phyloP scores from a whole-genome alignment of 2,888 invertebrate species.

The Orthosia gothica region DNA sequence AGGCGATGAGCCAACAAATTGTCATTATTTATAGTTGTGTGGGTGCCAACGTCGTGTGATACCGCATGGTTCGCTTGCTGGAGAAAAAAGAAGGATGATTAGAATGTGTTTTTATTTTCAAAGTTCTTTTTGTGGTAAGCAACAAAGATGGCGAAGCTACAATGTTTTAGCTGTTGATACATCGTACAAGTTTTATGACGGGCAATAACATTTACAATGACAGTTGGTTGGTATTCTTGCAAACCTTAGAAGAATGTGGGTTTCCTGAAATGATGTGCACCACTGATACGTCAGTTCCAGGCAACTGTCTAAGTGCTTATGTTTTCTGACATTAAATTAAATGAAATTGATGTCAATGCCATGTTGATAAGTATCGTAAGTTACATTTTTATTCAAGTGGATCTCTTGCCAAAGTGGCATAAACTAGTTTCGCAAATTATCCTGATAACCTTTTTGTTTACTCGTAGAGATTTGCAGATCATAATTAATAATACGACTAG shows the following conservation, averaged over 20 bases:
- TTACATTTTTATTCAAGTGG: too few species aligned
- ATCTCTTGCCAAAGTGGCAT: too few species aligned
- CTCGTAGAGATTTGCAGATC: neutral
- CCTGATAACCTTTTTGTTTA: too few species aligned
- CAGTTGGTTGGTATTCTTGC: neutral
- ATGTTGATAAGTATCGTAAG: too few species aligned
- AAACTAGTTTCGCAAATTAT: too few species aligned
- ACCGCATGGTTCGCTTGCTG: constrained; percentile 31
- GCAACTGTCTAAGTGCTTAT: too few species aligned
- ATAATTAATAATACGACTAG: neutral
- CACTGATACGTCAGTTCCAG: too few species aligned
- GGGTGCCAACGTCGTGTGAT: constrained; percentile 60
- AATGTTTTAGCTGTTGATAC: neutral
- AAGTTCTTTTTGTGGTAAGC: neutral
- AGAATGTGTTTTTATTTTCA: constrained; percentile 23
- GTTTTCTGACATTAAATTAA: too few species aligned
- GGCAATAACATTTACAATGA: neutral
- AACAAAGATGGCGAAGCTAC: neutral
- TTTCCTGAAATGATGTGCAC: too few species aligned
- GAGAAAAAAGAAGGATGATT: constrained; percentile 46
- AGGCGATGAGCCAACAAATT: constrained; percentile 68
- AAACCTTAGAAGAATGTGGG: too few species aligned
- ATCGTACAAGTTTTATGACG: constrained; percentile 10
- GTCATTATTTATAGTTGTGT: constrained; percentile 61
- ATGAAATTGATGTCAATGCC: too few species aligned